Conservation (phyloP, 2,888 invertebrate genomes). For the Perizoma flavofasciatum region DNA sequence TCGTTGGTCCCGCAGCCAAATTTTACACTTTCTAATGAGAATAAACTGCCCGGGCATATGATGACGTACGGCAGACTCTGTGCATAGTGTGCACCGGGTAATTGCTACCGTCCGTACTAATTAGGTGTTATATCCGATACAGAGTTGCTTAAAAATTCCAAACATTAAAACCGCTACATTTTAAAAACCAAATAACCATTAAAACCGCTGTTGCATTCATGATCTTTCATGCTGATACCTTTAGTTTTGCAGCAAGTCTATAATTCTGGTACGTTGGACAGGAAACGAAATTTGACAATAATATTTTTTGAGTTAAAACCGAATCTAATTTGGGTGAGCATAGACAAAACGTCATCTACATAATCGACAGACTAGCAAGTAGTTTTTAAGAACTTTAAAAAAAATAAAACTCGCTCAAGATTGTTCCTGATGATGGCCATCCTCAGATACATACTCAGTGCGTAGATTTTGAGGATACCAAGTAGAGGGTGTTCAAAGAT, state of each 20-base stretch:
- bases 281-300: not conserved
- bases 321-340: not conserved
- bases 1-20: conserved; percentile 68
- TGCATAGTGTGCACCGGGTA: conserved; percentile 50
- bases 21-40: conserved; percentile 78
- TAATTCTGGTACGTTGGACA: not conserved
- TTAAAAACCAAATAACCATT: too few species aligned
- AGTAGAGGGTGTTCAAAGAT: too few species aligned
- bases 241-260: not conserved
- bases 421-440: too few species aligned
- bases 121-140: conserved; percentile 53
- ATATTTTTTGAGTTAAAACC: not conserved
- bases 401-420: too few species aligned
- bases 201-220: conserved; percentile 25
- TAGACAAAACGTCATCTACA: too few species aligned
- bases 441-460: too few species aligned
- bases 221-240: conserved; percentile 29
- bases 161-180: conserved; percentile 35
- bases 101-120: conserved; percentile 54
- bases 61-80: conserved; percentile 52
- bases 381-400: too few species aligned
- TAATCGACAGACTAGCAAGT: too few species aligned
- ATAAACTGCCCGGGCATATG: conserved; percentile 61
- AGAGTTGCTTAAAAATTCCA: conserved; percentile 46
- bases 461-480: too few species aligned